Percentiles rank a stretch among this genome's conserved stretches.
phyloP scores from a whole-genome alignment of 2,113 vertebrate species.

The Nycticryphes semicollaris region DNA sequence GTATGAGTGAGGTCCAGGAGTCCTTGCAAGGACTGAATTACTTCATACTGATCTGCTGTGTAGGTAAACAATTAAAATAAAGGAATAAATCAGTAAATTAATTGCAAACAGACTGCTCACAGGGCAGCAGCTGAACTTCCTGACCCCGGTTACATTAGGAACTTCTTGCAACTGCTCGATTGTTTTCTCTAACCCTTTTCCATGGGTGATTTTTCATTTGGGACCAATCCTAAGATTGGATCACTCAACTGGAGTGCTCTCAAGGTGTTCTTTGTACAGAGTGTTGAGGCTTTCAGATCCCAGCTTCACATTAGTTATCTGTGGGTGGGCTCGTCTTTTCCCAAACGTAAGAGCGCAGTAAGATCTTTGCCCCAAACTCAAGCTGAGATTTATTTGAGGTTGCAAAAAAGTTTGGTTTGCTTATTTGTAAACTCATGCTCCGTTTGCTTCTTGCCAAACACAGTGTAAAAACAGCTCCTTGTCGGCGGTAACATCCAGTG shows the following conservation, averaged over 20 bases:
- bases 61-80: background rate
- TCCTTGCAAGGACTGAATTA: background rate
- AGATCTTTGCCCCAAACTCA: background rate
- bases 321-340: constrained; percentile 6
- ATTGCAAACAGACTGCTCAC: background rate
- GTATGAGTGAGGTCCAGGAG: fast-evolving
- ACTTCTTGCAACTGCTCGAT: background rate
- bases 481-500: constrained; percentile 6
- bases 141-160: background rate
- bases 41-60: background rate
- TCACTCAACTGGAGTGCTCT: constrained; percentile 33
- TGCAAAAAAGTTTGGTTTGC: constrained; percentile 24
- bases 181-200: background rate
- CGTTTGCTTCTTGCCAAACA: background rate
- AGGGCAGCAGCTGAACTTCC: background rate
- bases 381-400: constrained; percentile 20
- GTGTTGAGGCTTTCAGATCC: background rate
- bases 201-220: background rate
- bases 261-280: background rate
- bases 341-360: background rate
- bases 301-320: background rate
- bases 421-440: constrained; percentile 35
- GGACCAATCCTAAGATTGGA: background rate
- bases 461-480: constrained; percentile 10
- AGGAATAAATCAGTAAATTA: background rate